Percentiles rank a stretch among this genome's conserved stretches.
Evolutionary conservation across 2,888 invertebrate genomes (phyloP).

Genomic region (Eumerus sabulonum): DNA sequence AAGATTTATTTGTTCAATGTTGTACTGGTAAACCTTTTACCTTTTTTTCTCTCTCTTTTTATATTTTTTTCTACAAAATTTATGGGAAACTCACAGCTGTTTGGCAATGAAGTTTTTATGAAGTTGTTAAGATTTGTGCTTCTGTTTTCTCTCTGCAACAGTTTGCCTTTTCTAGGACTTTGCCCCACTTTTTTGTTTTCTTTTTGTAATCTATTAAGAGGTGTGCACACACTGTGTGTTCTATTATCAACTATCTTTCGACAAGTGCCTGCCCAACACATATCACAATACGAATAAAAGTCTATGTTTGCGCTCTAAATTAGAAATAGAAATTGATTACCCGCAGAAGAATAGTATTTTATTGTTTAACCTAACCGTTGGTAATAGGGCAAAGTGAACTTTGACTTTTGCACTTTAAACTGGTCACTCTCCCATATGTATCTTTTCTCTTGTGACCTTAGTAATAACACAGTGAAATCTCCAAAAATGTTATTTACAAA

Average conservation of each 20-base stretch:
- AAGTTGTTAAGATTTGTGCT: constrained; percentile 42
- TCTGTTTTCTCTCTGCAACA: constrained; percentile 5
- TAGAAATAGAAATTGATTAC: too few relatives aligned
- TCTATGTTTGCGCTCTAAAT: too few relatives aligned
- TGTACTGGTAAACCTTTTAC: constrained; percentile 58
- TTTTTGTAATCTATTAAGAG: constrained; percentile 40
- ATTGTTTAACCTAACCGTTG: too few relatives aligned
- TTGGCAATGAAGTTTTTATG: constrained; percentile 57
- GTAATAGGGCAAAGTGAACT: too few relatives aligned
- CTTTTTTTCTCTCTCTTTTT: background rate
- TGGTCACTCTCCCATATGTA: too few relatives aligned
- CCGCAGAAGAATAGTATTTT: too few relatives aligned
- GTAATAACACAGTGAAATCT: too few relatives aligned
- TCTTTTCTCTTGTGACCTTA: too few relatives aligned
- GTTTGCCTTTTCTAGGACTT: constrained; percentile 7
- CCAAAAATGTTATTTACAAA: too few relatives aligned
- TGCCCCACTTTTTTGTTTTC: constrained; percentile 23
- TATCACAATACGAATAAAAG: constrained; percentile 12
- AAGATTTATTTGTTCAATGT: constrained; percentile 64
- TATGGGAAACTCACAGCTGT: constrained; percentile 58
- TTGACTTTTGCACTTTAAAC: too few relatives aligned
- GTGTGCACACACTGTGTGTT: constrained; percentile 22
- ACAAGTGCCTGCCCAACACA: background rate
- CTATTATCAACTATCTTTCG: too few relatives aligned
- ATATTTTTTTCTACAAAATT: constrained; percentile 21